A percentile compares a stretch with the other conserved stretches of the same genome.
These are phyloP conservation scores for Discoglossus pictus DNA, from an alignment of 2,797 vertebrate species.

Conservation along the genomic window DNA sequence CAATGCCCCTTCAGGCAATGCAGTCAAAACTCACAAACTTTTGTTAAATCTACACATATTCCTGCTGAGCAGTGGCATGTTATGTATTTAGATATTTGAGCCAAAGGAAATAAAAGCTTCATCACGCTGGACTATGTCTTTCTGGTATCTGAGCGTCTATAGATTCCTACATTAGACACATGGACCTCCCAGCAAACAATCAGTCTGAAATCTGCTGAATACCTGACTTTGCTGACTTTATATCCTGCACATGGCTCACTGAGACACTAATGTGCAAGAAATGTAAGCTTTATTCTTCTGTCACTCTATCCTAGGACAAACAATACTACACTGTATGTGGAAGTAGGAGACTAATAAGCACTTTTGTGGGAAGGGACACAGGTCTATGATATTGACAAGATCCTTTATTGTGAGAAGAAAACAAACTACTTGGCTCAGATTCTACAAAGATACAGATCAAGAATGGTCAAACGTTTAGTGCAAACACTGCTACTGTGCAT, in stretches of 20 bases:
- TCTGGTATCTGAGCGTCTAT: neutral
- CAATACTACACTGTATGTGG: too few species aligned
- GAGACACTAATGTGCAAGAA: neutral
- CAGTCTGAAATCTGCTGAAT: neutral
- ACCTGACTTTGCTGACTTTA: neutral
- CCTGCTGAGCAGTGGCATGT: conserved; percentile 3
- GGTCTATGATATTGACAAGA: too few species aligned
- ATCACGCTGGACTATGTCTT: neutral
- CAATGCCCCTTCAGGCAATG: conserved; percentile 1
- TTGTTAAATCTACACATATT: conserved; percentile 3
- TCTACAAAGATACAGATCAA: too few species aligned
- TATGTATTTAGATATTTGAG: neutral
- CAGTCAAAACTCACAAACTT: neutral
- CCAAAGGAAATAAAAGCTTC: neutral
- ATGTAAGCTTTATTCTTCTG: neutral
- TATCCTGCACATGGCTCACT: neutral
- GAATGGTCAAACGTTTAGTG: too few species aligned
- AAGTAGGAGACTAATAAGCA: too few species aligned
- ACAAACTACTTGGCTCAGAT: too few species aligned
- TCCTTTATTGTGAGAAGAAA: too few species aligned
- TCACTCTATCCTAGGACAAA: neutral
- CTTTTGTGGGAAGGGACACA: too few species aligned
- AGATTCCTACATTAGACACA: neutral
- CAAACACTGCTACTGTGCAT: too few species aligned
- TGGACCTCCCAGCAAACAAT: conserved; percentile 2